Evolutionary conservation across 2,797 vertebrate genomes (phyloP).

Genomic region (Coluber constrictor): DNA sequence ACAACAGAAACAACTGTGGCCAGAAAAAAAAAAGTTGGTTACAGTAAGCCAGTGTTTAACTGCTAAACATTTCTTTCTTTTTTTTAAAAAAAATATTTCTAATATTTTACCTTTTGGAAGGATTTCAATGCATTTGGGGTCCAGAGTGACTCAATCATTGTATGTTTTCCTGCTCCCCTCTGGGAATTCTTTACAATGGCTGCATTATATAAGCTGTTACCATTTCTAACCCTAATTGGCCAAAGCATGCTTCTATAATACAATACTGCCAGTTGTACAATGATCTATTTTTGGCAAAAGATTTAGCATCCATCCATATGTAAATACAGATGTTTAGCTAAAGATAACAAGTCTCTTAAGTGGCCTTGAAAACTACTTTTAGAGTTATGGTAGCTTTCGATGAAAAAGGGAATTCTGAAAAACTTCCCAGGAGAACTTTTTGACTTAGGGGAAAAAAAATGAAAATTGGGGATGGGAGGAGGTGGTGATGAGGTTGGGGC

Average conservation of each 20-base stretch:
- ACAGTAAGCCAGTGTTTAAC: slow-evolving; percentile 71
- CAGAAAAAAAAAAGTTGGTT: slow-evolving; percentile 65
- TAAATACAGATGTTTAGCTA: slow-evolving; percentile 55
- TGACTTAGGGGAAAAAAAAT: background rate
- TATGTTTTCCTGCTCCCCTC: slow-evolving; percentile 64
- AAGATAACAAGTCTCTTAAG: slow-evolving; percentile 53
- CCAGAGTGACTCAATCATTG: slow-evolving; percentile 68
- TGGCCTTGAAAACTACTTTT: slow-evolving; percentile 59
- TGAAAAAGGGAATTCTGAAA: slow-evolving; percentile 37
- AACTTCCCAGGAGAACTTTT: slow-evolving; percentile 37
- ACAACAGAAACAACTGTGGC: slow-evolving; percentile 63
- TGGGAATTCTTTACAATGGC: slow-evolving; percentile 74
- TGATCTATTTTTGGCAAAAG: slow-evolving; percentile 65
- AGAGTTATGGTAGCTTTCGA: slow-evolving; percentile 57
- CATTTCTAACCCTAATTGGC: slow-evolving; percentile 62
- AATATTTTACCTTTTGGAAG: slow-evolving; percentile 78
- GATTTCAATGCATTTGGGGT: slow-evolving; percentile 69
- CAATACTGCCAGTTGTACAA: slow-evolving; percentile 70
- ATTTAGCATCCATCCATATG: slow-evolving; percentile 63
- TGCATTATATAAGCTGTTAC: slow-evolving; percentile 71
- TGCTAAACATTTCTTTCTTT: slow-evolving; percentile 69
- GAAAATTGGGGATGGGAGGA: background rate
- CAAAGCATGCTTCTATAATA: slow-evolving; percentile 69
- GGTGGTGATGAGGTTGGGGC: background rate
- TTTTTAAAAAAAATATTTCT: slow-evolving; percentile 68